Base-by-base conservation (phyloP, 1,140 invertebrate genomes). In the Adelges cooleyi region DNA sequence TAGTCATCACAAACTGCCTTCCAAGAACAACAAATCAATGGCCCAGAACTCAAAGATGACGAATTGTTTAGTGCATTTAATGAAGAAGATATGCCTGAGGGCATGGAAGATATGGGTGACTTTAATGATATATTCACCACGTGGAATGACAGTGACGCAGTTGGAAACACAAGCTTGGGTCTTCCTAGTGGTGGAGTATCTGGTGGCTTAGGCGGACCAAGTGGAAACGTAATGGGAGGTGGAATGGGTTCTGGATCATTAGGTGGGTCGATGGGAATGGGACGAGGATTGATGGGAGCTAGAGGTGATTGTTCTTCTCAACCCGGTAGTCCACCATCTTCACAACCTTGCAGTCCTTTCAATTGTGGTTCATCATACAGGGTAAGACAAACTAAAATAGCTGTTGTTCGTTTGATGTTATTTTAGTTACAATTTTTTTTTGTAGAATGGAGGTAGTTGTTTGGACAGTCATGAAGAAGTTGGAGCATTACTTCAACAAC, bases 401-500 rank as follows among this genome's bases (percentile, higher is more conserved):
- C 15, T 44, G 10, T 65, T 65, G 65, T 11, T 15, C 27, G 13
- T 59, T 20, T 65, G 11, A 56, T 33, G 36, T 13, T 27, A 11
- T 36, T 56, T 29, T 42, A 42, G 5, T 56, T 56, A 42, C 23
- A 23, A 13, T 23, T 22, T 27, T 23, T 69, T 66, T 69, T 71
- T 72, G 68, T 51, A 71, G 80, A 56, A 65, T 42, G 77, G 76
- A 72, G 70, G 73, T 71, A 68, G 74, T 72, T 67, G 73, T 71
- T 46, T 73, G 15, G 78, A 79, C 53, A 69, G 72, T 0, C 73
- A 78, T 48, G 86, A 92, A 75, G 87, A 92, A 76, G 84, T 91
- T 18, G 87, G 90, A 11, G 86, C 89, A 13, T 78, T 99, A 25
- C 80, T 97, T 53, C 95, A 99, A 75, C 97, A 99, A 77, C 97